Evolutionary conservation across 2,113 vertebrate species (phyloP).

Genomic region (Lota lota): DNA sequence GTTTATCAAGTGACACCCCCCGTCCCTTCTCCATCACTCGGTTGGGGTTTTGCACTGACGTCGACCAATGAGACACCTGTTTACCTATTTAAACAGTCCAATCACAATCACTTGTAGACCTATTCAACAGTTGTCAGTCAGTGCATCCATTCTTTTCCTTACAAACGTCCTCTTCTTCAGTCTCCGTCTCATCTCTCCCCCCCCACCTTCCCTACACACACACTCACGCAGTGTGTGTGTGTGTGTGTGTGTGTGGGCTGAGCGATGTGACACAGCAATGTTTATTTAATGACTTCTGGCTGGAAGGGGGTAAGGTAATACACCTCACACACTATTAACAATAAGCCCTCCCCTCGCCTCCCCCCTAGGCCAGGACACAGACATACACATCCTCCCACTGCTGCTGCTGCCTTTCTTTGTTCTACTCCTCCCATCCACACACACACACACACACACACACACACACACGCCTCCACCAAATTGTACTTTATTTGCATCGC

Average conservation of each 20-base stretch:
- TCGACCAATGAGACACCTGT: no score
- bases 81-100: no score
- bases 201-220: background rate
- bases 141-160: no score
- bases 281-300: slow-evolving; percentile 76
- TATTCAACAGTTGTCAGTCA: no score
- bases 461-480: no score
- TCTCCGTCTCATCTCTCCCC: background rate
- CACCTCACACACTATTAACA: slow-evolving; percentile 69
- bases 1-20: no score
- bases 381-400: background rate
- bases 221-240: background rate
- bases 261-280: slow-evolving; percentile 68
- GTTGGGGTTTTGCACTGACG: no score
- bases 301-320: slow-evolving; percentile 75
- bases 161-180: no score
- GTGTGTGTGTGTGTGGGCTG: slow-evolving; percentile 33
- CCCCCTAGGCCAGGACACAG: slow-evolving; percentile 39
- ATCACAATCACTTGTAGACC: no score
- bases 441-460: slow-evolving; percentile 7
- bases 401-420: slow-evolving; percentile 51
- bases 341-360: slow-evolving; percentile 61
- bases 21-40: no score
- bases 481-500: no score
- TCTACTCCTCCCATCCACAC: slow-evolving; percentile 51